A percentile compares a stretch with the other conserved stretches of the same genome.
Conservation (phyloP, 2,113 vertebrate genomes). For the Antechinus stuartii region DNA sequence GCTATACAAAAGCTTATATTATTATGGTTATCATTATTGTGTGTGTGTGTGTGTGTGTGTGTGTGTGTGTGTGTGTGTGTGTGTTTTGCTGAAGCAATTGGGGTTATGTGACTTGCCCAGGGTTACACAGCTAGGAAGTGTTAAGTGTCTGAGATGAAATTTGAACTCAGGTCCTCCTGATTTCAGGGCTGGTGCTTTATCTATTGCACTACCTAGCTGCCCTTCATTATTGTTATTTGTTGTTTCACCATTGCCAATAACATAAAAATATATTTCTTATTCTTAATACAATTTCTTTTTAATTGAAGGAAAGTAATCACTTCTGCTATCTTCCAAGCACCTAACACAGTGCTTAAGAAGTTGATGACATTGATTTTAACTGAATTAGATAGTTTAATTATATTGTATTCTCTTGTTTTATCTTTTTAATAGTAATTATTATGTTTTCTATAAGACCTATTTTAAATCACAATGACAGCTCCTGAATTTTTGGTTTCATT, state of each 20-base stretch:
- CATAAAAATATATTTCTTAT: not conserved
- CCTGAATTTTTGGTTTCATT: not conserved
- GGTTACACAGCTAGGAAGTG: too few species aligned
- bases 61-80: not conserved
- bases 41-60: not conserved
- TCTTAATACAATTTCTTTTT: too few species aligned
- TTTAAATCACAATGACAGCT: not conserved
- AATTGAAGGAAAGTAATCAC: not conserved
- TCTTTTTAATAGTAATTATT: not conserved
- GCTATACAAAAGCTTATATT: not conserved
- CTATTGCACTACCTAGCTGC: too few species aligned
- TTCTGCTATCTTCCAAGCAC: not conserved
- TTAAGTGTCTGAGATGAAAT: too few species aligned
- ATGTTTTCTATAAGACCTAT: not conserved
- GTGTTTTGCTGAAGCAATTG: too few species aligned
- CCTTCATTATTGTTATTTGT: not conserved
- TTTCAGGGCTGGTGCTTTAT: too few species aligned
- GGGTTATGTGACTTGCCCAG: too few species aligned
- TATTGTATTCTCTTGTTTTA: not conserved
- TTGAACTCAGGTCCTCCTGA: too few species aligned
- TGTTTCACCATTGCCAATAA: not conserved
- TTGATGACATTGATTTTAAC: not conserved
- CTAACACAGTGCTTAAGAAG: not conserved
- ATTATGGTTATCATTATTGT: not conserved
- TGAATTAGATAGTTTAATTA: not conserved